These are phyloP conservation scores for Torymus aiolomorphi DNA, from an alignment of 2,888 invertebrate species.

Conservation along the genomic window DNA sequence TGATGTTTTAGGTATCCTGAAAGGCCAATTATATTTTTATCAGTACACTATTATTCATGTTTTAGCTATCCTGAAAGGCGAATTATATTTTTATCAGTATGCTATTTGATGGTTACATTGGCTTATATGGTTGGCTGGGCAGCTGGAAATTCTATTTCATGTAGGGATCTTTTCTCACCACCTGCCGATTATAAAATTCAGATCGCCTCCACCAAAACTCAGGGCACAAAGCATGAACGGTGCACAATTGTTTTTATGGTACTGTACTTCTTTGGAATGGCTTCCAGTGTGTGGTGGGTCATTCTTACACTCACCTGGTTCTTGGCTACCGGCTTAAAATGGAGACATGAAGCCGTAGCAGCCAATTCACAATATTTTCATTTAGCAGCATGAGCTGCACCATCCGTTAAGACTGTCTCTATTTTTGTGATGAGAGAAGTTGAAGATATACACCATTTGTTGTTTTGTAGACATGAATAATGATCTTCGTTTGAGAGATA, in stretches of 20 bases:
- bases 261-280: conserved; percentile 97
- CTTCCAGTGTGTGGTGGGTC: conserved; percentile 98
- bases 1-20: conserved; percentile 88
- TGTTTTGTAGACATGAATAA: not conserved
- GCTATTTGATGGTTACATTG: conserved; percentile 95
- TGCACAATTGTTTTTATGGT: conserved; percentile 98
- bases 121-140: conserved; percentile 93
- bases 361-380: conserved; percentile 98
- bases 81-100: conserved; percentile 96
- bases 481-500: not conserved
- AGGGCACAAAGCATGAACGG: conserved; percentile 88
- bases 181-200: conserved; percentile 83
- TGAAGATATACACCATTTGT: conserved; percentile 82
- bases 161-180: conserved; percentile 87
- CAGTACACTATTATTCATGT: conserved; percentile 74
- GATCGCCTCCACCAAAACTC: conserved; percentile 90
- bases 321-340: conserved; percentile 95
- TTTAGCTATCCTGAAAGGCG: conserved; percentile 95
- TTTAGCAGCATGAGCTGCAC: conserved; percentile 98
- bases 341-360: conserved; percentile 99
- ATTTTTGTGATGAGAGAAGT: conserved; percentile 96
- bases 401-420: conserved; percentile 95
- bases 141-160: conserved; percentile 88
- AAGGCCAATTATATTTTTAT: conserved; percentile 96
- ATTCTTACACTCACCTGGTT: conserved; percentile 97